Percentiles rank a stretch among this genome's conserved stretches.
Conservation (phyloP, 2,888 invertebrate genomes). For the Leptinotarsa juncta region DNA sequence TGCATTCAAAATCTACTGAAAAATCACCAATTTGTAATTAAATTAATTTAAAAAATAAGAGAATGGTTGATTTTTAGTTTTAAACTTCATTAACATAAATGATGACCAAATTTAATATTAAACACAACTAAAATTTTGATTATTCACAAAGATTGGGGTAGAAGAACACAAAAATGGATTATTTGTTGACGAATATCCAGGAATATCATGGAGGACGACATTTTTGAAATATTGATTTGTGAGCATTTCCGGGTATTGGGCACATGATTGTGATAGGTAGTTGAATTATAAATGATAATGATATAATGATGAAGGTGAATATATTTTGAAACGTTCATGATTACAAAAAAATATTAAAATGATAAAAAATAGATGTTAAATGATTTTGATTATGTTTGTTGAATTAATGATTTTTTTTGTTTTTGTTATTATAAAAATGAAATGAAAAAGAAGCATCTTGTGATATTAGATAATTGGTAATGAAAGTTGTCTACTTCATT, state of each 20-base stretch:
- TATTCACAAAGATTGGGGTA: constrained; percentile 17
- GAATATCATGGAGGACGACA: background rate
- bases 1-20: background rate
- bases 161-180: constrained; percentile 11
- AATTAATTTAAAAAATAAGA: background rate
- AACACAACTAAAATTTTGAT: constrained; percentile 19
- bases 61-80: background rate
- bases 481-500: too few relatives aligned
- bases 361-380: too few relatives aligned
- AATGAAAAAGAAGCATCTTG: too few relatives aligned
- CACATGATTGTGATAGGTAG: background rate
- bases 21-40: background rate
- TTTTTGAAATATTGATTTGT: constrained; percentile 6
- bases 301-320: background rate
- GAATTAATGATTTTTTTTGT: too few relatives aligned
- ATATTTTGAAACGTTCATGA: background rate
- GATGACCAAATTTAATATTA: background rate
- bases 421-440: too few relatives aligned
- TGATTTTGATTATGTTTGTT: too few relatives aligned
- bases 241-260: background rate
- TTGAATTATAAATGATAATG: constrained; percentile 1
- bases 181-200: background rate
- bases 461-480: too few relatives aligned
- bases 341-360: background rate
- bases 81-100: constrained; percentile 1